These are phyloP conservation scores for Idaea aversata DNA, from an alignment of 2,888 invertebrate genomes.

Conservation along the genomic window DNA sequence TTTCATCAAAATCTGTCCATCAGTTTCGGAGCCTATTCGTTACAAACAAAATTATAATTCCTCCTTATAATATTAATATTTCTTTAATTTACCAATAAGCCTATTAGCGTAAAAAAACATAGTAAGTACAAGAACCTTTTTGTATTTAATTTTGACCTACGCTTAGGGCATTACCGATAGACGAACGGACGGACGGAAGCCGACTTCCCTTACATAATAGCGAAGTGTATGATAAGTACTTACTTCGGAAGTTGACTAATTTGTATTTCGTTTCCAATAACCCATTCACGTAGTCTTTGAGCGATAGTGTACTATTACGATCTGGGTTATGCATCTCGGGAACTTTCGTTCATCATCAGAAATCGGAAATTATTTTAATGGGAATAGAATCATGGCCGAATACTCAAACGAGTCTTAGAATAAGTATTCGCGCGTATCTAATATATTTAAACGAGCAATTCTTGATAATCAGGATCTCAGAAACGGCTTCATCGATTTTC, in stretches of 20 bases:
- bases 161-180: slow-evolving; percentile 30
- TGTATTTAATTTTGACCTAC: slow-evolving; percentile 43
- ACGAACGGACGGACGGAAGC: slow-evolving; percentile 42
- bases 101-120: slow-evolving; percentile 2
- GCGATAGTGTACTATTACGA: slow-evolving; percentile 25
- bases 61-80: too few relatives aligned
- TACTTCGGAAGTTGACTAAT: slow-evolving; percentile 54
- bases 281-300: slow-evolving; percentile 33
- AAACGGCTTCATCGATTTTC: too few relatives aligned
- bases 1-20: too few relatives aligned
- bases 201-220: slow-evolving; percentile 52
- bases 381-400: too few relatives aligned
- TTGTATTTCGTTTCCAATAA: slow-evolving; percentile 30
- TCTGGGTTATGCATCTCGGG: background rate
- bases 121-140: slow-evolving; percentile 16
- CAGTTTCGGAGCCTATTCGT: too few relatives aligned
- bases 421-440: too few relatives aligned
- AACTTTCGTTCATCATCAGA: background rate
- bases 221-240: slow-evolving; percentile 48
- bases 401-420: too few relatives aligned
- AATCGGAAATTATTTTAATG: background rate
- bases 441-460: too few relatives aligned
- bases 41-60: too few relatives aligned
- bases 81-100: too few relatives aligned
- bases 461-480: too few relatives aligned